A percentile compares a stretch with the other conserved stretches of the same genome.
Conservation (phyloP, 2,888 invertebrate genomes). For the Apodemia mormo region DNA sequence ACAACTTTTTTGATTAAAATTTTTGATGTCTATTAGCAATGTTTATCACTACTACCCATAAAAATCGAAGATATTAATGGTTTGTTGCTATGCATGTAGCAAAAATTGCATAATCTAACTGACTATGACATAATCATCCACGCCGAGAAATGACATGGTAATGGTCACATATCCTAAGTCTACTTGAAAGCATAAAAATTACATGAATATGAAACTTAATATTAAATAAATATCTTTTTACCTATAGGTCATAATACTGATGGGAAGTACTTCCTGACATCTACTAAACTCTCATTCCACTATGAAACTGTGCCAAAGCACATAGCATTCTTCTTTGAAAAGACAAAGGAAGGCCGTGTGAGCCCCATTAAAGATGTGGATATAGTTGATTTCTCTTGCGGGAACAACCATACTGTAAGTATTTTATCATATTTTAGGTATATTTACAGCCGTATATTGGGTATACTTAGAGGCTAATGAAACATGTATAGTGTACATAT, state of each 20-base stretch:
- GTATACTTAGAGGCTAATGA: too few relatives aligned
- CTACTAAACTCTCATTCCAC: constrained; percentile 92
- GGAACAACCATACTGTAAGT: constrained; percentile 93
- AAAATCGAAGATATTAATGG: too few relatives aligned
- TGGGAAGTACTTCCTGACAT: constrained; percentile 95
- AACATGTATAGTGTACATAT: too few relatives aligned
- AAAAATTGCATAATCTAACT: too few relatives aligned
- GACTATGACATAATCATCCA: too few relatives aligned
- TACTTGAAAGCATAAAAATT: too few relatives aligned
- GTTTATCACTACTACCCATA: too few relatives aligned
- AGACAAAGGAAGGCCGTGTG: constrained; percentile 92
- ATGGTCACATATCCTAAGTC: too few relatives aligned
- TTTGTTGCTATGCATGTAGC: too few relatives aligned
- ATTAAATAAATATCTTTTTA: constrained; percentile 9
- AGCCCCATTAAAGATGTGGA: constrained; percentile 92
- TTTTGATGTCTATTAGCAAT: too few relatives aligned
- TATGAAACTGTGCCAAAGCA: constrained; percentile 93
- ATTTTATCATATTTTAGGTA: background rate
- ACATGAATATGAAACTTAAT: background rate
- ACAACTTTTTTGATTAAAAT: too few relatives aligned
- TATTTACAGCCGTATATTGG: background rate
- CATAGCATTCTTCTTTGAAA: constrained; percentile 93
- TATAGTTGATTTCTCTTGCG: constrained; percentile 94
- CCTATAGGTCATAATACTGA: constrained; percentile 92
- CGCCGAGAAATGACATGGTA: too few relatives aligned